A percentile compares a stretch with the other conserved stretches of the same genome.
phyloP scores from a whole-genome alignment of 1,140 invertebrate species.

The Mercenaria mercenaria region DNA sequence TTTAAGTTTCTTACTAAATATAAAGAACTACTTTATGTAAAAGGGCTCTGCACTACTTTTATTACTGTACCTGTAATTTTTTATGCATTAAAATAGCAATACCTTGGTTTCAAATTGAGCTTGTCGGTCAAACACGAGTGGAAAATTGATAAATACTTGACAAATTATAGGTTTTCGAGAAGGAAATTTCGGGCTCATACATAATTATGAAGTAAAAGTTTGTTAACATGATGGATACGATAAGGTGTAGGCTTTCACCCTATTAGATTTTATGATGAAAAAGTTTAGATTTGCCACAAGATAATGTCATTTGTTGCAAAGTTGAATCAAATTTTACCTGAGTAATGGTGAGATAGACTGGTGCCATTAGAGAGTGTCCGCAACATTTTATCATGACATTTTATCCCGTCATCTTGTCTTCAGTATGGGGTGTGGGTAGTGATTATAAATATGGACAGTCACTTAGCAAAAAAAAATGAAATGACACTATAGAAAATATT shows the following conservation, averaged over 20 bases:
- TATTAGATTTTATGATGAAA: background rate
- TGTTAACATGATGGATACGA: background rate
- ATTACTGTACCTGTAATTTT: no score
- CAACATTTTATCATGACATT: background rate
- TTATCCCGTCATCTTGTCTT: background rate
- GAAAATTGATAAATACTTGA: background rate
- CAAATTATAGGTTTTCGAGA: slow-evolving; percentile 5
- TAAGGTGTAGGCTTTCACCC: background rate
- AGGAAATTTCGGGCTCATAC: background rate
- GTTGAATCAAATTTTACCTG: background rate
- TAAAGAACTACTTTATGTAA: no score
- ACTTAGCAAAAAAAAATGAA: no score
- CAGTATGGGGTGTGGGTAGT: no score
- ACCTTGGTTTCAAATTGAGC: slow-evolving; percentile 18
- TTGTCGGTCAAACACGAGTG: background rate
- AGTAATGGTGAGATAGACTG: background rate
- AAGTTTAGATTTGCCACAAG: background rate
- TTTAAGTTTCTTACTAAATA: no score
- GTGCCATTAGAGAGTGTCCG: background rate
- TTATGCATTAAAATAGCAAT: background rate
- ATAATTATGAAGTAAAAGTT: slow-evolving; percentile 37
- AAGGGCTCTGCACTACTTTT: no score
- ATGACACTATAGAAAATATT: no score
- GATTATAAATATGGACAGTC: no score
- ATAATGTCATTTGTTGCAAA: slow-evolving; percentile 22